Conservation (phyloP, 2,797 vertebrate species). For the Acomys russatus region DNA sequence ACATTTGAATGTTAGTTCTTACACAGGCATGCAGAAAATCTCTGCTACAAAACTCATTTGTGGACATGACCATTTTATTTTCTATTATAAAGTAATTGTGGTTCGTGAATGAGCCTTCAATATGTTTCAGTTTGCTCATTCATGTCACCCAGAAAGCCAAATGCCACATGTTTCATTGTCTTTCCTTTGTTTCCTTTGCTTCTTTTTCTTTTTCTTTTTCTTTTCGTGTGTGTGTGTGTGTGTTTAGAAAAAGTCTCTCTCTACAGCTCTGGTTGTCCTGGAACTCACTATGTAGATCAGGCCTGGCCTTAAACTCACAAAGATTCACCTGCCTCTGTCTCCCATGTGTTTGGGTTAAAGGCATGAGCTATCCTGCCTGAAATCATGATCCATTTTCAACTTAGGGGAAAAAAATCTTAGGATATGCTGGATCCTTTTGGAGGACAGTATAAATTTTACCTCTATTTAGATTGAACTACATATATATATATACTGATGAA, state of each 20-base stretch:
- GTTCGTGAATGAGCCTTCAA: neutral
- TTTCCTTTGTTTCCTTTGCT: neutral
- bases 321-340: neutral
- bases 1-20: neutral
- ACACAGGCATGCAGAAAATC: neutral
- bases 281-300: neutral
- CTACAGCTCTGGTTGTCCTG: too few species aligned
- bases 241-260: neutral
- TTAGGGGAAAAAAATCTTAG: neutral
- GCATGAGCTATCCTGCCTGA: too few species aligned
- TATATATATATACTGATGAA: neutral
- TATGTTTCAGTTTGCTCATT: neutral
- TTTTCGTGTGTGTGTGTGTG: neutral
- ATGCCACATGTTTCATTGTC: neutral
- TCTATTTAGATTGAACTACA: slow-evolving; percentile 29
- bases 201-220: neutral
- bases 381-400: neutral
- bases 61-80: neutral
- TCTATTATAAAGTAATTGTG: slow-evolving; percentile 41
- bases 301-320: neutral
- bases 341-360: neutral
- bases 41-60: slow-evolving; percentile 43
- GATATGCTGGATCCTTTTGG: slow-evolving; percentile 28
- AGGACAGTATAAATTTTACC: neutral
- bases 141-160: slow-evolving; percentile 48